Evolutionary conservation across 2,113 vertebrate species (phyloP).

Genomic region (Oreotrochilus melanogaster): DNA sequence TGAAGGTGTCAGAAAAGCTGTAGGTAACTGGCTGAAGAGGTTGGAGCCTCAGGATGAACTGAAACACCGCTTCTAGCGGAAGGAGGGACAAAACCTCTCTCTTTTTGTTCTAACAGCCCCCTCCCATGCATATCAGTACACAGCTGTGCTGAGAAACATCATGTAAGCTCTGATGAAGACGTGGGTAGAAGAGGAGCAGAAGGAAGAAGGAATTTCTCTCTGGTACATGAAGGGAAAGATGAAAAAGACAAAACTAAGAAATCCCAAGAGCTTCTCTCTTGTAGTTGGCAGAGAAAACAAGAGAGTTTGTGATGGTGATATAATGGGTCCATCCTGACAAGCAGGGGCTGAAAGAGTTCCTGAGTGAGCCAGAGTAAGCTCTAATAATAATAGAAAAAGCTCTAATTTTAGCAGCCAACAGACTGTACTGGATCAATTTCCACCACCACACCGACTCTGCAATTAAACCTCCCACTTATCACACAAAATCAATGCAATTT

Average conservation of each 20-base stretch:
- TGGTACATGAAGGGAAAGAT: background rate
- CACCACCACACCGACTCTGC: background rate
- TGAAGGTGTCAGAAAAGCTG: background rate
- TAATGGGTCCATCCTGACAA: background rate
- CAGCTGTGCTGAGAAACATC: background rate
- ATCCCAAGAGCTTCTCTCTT: background rate
- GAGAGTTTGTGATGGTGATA: background rate
- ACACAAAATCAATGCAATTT: background rate
- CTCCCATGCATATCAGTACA: background rate
- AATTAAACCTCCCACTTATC: background rate
- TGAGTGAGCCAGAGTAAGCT: background rate
- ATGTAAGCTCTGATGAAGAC: rapidly evolving
- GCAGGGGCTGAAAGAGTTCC: background rate
- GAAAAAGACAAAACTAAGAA: background rate
- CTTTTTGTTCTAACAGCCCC: rapidly evolving
- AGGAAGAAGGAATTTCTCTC: background rate
- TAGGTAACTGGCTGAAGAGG: background rate
- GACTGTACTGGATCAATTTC: background rate
- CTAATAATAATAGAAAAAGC: background rate
- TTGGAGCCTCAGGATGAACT: background rate
- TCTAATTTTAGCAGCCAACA: background rate
- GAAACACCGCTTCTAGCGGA: background rate
- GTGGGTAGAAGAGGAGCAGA: rapidly evolving
- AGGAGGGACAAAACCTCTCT: background rate
- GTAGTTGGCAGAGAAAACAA: background rate